Evolutionary conservation across 2,888 invertebrate genomes (phyloP), one percentile per base, ranked within the genome.

Genomic region (Phengaris arion): DNA sequence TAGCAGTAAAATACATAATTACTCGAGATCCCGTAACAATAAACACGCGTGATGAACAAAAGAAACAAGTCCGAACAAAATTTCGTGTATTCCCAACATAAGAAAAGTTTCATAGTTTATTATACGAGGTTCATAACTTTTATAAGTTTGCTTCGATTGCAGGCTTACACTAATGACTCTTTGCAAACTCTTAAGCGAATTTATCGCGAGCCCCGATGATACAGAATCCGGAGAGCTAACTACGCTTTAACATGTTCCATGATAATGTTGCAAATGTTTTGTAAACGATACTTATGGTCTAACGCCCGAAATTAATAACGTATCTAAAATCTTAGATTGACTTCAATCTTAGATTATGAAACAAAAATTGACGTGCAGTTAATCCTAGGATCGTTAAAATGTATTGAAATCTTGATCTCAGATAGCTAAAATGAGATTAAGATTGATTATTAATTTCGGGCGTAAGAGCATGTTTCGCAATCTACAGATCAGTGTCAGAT

Each of bases 141-240:
- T 77, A 77, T 80, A 82, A 81, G 75, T 77, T 79, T 70, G 77
- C 77, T 79, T 80, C 80, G 75, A 79, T 79, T 79, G 79, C 79
- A 79, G 78, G 79, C 79, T 79, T 80, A 77, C 68, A 78, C 80
- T 79, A 80, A 80, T 80, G 78, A 80, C 78, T 79, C 76, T 80
- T 80, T 78, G 73, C 70, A 75, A 80, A 80, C 75, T 80, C 74
- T 75, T 73, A 64, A 79, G 74, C 74, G 78, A 79, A 80, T 79
- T 79, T 80, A 79, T 79, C 78, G 77, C 76, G 68, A 69, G 73
- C 74, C 75, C 75, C 68, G 59, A 57, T 64, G 76, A 70, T 76
- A 75, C 75, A 75, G 52, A 75, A 70, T 75, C 72, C 48, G 70
- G 70, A 59, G 70, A 35, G 69, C 70, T 57, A 75, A 75, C 75